Percentiles rank a stretch among this genome's conserved stretches.
Evolutionary conservation across 2,797 vertebrate species (phyloP).

Genomic region (Salmo trutta): DNA sequence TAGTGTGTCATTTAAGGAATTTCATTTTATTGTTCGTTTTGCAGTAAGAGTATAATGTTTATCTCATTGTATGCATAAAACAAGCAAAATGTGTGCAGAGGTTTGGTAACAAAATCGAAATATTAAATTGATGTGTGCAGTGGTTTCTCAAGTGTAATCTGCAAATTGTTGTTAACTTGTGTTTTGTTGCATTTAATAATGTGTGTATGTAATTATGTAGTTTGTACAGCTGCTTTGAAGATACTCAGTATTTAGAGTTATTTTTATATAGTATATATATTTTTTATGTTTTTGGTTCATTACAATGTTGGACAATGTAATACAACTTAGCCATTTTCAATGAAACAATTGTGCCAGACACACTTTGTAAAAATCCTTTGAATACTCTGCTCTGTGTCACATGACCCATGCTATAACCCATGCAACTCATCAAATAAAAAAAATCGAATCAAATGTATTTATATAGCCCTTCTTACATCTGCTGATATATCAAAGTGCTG

Average conservation of each 20-base stretch:
- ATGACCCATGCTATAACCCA: background rate
- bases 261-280: background rate
- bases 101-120: background rate
- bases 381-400: background rate
- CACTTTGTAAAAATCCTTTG: background rate
- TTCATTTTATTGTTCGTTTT: background rate
- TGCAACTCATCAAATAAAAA: background rate
- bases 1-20: background rate
- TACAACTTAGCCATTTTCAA: background rate
- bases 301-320: background rate
- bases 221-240: background rate
- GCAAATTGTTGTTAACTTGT: background rate
- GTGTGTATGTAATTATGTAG: background rate
- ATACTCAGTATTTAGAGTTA: background rate
- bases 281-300: background rate
- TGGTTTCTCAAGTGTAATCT: background rate
- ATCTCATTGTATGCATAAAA: too few relatives aligned
- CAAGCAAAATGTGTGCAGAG: background rate
- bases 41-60: background rate
- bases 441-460: too few relatives aligned
- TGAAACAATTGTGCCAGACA: background rate
- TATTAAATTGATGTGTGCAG: background rate
- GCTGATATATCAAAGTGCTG: too few relatives aligned
- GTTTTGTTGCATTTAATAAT: background rate
- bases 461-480: too few relatives aligned